Base-by-base conservation (phyloP, 1,140 invertebrate genomes). In the Drosophila serrata region DNA sequence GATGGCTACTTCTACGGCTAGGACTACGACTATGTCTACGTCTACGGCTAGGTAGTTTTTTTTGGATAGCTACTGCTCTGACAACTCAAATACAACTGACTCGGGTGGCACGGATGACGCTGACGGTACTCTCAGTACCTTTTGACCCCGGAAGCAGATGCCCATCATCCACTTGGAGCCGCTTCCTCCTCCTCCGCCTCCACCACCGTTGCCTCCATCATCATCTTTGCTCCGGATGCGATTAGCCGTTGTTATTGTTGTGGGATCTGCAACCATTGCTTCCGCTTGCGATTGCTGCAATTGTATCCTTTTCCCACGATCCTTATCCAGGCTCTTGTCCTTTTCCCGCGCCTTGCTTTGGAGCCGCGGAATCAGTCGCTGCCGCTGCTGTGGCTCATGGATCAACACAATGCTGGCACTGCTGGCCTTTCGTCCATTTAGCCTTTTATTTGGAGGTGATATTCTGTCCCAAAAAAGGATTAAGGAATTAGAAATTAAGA, bases 51-150 rank as follows among this genome's bases (percentile, higher is more conserved):
- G 59, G n/a, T n/a, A n/a, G n/a, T n/a, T n/a, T n/a, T 42, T 67
- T 75, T 84, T 53, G 77, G 53, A 24, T 37, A 55, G 69, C 91
- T 92, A 92, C 76, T 91, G 91, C 82, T 92, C 92, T 91, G 92
- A 92, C 90, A 92, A 91, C 82, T 92, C 91, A 92, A 92, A 92
- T 90, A 92, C 88, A 92, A 92, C 91, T 92, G 92, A 92, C 91
- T 92, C 92, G 80, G 91, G 91, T 80, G 90, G 91, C 80, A 92
- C 88, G 79, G 91, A 84, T 79, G 92, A 84, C 80, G 87, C 77
- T 91, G 87, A 81, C 79, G 88, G 92, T 90, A 92, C 92, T 81
- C 88, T 91, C 64, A 91, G 90, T 91, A 91, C 90, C 90, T 92
- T 92, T 91, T 92, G 86, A 80, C 91, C 86, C 76, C 88, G 88